Evolutionary conservation across 2,113 vertebrate genomes (phyloP), one percentile per base, ranked within the genome.

Genomic region (Entosphenus tridentatus): DNA sequence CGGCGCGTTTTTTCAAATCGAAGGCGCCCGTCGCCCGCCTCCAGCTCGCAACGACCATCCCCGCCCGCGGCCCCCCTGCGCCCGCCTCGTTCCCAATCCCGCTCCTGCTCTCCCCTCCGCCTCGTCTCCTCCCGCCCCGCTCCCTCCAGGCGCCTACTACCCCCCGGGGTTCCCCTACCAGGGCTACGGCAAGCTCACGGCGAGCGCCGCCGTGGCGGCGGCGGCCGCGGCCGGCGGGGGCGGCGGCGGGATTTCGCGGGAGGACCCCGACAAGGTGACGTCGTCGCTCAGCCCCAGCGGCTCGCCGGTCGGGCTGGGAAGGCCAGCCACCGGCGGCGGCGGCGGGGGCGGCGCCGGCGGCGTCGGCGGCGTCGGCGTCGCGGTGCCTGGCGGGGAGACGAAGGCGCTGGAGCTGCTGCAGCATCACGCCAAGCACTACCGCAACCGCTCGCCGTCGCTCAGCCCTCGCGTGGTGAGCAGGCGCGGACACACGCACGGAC

Each of bases 111-210:
- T 62, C 58, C 16, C 58, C 16, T 16, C 2, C 58, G 58, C 18
- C 7, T 65, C 59, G 14, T 18, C 18, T 21, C 21, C 62, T 65
- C 8, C n/a, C 21, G 21, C 2, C 21, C 18, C 21, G 62, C 77
- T 78, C 74, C 74, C 76, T 73, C 55, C 79, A 85, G 84, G 83
- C 69, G 80, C 82, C 75, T 85, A 85, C 75, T 81, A 84, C 59
- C 84, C 83, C 71, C 83, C 83, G 80, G 93, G 92, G 77, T 98
- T 91, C 83, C 92, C 95, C 80, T 98, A 96, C 78, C 88, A 89
- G 72, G 81, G 96, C 75, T 98, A 98, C 72, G 92, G 93, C 72
- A 98, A 97, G 81, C 88, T 95, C 18, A 39, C 39, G 5, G 39
- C 39, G 39, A 39, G 39, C 39, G 39, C 39, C 39, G 39, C 39